Base-by-base conservation (phyloP, 2,113 vertebrate genomes). In the Speoplatyrhinus poulsoni region DNA sequence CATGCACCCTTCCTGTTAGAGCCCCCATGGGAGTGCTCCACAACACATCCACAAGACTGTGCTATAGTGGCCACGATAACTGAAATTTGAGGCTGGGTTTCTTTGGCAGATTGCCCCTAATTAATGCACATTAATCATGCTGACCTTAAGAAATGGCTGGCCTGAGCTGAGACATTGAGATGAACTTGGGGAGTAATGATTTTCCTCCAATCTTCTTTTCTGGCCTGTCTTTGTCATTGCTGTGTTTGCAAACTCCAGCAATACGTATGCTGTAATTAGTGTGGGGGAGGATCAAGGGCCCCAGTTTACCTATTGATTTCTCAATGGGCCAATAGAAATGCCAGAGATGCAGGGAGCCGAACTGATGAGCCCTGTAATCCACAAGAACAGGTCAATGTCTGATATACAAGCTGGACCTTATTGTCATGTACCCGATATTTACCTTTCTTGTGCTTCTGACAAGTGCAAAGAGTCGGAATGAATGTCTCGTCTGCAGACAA, bases 251-350 rank as follows among this genome's bases (percentile, higher is more conserved):
- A 72, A 79, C 84, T 80, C 61, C 75, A 48, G 63, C 59, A 75
- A 75, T 82, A 50, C 36, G 69, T 69, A 33, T 75, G 74, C 81
- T 70, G 80, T 88, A 91, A 89, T 92, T 89, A 88, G 80, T 83
- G 73, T 71, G 72, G 72, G 79, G 84, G 82, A 82, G 82, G 68
- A 74, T 62, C 50, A 60, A 33, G 56, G 66, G 65, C 65, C 67
- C 67, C 46, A 46, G 77, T 79, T 65, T 84, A 69, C 63, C 47
- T 81, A 88, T 91, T 80, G 89, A 92, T 91, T 90, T 89, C 68
- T 83, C 48, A 13, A 68, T 69, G 63, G 69, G 74, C 66, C 67
- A 53, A 80, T 80, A 68, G 70, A 89, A 89, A 89, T 87, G 77
- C 71, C 80, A 83, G 48, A 71, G 76, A 83, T 53, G 32, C 36